These are phyloP conservation scores for Pseudomyrmex dendroicus DNA, from an alignment of 1,140 invertebrate species.

Conservation along the genomic window DNA sequence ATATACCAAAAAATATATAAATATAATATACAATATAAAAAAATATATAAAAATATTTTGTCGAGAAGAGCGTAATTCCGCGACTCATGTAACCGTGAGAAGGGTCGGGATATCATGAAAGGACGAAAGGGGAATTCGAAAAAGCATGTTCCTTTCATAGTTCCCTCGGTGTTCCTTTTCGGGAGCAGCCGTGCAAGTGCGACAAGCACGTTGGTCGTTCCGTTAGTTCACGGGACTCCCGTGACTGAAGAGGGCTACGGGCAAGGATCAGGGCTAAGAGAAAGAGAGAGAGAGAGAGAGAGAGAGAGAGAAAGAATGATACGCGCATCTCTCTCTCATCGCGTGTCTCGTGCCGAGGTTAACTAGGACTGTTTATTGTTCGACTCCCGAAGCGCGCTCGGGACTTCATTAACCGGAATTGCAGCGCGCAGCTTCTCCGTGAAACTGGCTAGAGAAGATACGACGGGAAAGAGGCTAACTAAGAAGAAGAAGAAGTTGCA, in stretches of 20 bases:
- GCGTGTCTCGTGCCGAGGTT: slow-evolving; percentile 52
- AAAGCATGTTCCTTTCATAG: slow-evolving; percentile 21
- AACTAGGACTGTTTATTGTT: slow-evolving; percentile 73
- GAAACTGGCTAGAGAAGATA: background rate
- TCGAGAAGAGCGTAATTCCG: slow-evolving; percentile 3
- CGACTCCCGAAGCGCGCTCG: slow-evolving; percentile 58
- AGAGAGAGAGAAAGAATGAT: background rate
- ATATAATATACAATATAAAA: background rate
- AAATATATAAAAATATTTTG: background rate
- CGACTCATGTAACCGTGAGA: background rate
- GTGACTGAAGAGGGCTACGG: background rate
- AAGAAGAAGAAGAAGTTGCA: slow-evolving; percentile 59
- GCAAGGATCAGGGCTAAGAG: background rate
- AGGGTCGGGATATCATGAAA: slow-evolving; percentile 34
- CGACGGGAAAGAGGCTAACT: slow-evolving; percentile 38
- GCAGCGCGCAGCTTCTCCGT: slow-evolving; percentile 38
- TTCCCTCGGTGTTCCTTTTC: slow-evolving; percentile 29
- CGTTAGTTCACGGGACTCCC: slow-evolving; percentile 19
- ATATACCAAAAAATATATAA: background rate
- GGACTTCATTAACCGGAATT: slow-evolving; percentile 73
- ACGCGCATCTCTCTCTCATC: slow-evolving; percentile 17
- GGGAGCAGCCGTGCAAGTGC: slow-evolving; percentile 26
- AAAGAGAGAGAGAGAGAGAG: background rate
- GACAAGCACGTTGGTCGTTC: slow-evolving; percentile 8
- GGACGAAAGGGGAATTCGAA: slow-evolving; percentile 13